Conservation (phyloP, 2,888 invertebrate species). For the Gymnocheta viridis region DNA sequence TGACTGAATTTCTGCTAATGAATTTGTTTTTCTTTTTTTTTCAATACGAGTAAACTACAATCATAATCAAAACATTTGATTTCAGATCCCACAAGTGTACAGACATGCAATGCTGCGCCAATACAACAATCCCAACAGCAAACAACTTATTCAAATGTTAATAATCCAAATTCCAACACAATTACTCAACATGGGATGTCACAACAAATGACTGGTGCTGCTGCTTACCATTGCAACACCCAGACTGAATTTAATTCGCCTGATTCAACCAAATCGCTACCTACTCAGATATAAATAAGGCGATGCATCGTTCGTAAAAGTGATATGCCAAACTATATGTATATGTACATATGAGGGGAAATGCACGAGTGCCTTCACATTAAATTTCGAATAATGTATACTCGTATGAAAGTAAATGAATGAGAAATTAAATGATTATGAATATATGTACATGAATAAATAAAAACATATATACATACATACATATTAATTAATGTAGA, state of each 20-base stretch:
- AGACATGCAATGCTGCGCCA: not conserved
- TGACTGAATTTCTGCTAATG: no score
- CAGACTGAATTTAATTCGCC: constrained; percentile 25
- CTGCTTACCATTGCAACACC: no score
- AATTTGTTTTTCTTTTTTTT: no score
- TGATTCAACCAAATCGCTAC: constrained; percentile 56
- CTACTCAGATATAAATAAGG: constrained; percentile 39
- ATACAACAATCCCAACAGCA: not conserved
- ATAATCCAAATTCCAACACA: not conserved
- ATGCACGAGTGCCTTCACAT: not conserved
- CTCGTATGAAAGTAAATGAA: not conserved
- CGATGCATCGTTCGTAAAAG: constrained; percentile 58
- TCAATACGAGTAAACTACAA: not conserved
- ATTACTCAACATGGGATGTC: constrained; percentile 26
- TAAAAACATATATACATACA: no score
- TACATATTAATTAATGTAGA: no score
- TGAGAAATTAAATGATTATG: not conserved
- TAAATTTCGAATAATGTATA: not conserved
- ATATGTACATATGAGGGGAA: not conserved
- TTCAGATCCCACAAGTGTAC: not conserved
- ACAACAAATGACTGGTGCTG: constrained; percentile 23
- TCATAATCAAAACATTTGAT: not conserved
- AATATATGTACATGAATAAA: no score
- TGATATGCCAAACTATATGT: not conserved
- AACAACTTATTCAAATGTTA: not conserved